Conservation (phyloP, 2,797 vertebrate genomes). For the Calcarius lapponicus region DNA sequence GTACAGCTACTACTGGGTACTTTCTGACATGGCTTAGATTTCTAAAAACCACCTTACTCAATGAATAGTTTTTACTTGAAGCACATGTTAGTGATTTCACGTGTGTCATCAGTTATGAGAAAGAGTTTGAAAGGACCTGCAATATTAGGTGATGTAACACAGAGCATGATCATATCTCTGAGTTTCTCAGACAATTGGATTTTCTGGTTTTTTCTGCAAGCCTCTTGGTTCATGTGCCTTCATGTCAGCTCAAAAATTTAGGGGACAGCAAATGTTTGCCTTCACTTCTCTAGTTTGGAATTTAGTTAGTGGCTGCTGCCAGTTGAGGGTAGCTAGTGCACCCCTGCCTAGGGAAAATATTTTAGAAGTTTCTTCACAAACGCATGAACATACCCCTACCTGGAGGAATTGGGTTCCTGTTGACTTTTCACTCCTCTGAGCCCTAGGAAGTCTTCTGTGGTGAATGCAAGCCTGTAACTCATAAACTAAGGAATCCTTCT, state of each 20-base stretch:
- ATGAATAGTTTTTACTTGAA: neutral
- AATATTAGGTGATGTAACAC: neutral
- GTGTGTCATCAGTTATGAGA: neutral
- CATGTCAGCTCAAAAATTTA: neutral
- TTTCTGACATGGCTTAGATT: neutral
- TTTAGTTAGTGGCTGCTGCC: neutral
- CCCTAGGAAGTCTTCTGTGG: neutral
- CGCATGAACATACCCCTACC: fast-evolving
- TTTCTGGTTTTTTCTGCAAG: neutral
- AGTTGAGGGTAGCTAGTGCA: neutral
- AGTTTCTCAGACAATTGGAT: neutral
- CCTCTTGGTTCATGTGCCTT: neutral
- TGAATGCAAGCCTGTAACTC: neutral
- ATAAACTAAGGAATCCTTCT: neutral
- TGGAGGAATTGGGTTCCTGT: neutral
- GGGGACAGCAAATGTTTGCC: neutral
- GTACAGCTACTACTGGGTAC: neutral
- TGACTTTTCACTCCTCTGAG: neutral
- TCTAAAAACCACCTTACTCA: neutral
- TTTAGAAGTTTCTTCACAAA: neutral
- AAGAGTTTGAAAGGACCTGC: neutral
- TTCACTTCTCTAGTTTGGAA: neutral
- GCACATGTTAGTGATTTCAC: neutral
- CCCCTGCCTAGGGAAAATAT: neutral
- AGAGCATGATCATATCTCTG: neutral